These are phyloP conservation scores for Oostethus manadensis DNA, from an alignment of 2,113 vertebrate genomes.

Conservation along the genomic window DNA sequence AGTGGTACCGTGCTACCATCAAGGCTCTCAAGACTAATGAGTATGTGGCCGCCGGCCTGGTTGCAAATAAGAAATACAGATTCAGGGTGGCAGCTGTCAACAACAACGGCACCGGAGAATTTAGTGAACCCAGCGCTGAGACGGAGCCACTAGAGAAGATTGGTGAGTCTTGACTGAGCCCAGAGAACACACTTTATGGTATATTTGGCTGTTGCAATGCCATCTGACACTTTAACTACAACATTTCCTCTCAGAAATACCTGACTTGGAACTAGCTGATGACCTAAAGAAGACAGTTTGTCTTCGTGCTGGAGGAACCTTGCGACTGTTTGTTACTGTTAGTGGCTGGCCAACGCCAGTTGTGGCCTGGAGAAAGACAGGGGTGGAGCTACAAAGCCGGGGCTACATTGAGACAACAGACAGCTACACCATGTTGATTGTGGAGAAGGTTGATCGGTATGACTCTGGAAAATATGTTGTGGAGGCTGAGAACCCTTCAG, in stretches of 20 bases:
- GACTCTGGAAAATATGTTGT: constrained; percentile 94
- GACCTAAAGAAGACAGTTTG: constrained; percentile 94
- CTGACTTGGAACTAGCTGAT: constrained; percentile 90
- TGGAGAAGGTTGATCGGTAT: constrained; percentile 93
- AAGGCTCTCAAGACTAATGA: constrained; percentile 78
- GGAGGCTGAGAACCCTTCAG: constrained; percentile 96
- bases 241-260: constrained; percentile 77
- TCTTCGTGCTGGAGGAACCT: constrained; percentile 84
- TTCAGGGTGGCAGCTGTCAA: constrained; percentile 93
- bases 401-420: constrained; percentile 92
- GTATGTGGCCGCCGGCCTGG: constrained; percentile 83
- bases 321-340: constrained; percentile 86
- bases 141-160: constrained; percentile 86
- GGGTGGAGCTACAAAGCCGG: constrained; percentile 84
- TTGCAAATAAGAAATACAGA: constrained; percentile 83
- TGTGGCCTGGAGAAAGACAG: constrained; percentile 88
- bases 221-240: not conserved
- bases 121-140: constrained; percentile 83
- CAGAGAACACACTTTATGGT: not conserved
- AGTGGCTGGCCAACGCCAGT: constrained; percentile 85
- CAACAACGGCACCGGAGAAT: constrained; percentile 88
- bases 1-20: constrained; percentile 89
- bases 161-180: constrained; percentile 70
- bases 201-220: not conserved
- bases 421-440: constrained; percentile 81